Base-by-base conservation (phyloP, 53 echinoderm and acorn worm species). In the Arbacia lixula region DNA sequence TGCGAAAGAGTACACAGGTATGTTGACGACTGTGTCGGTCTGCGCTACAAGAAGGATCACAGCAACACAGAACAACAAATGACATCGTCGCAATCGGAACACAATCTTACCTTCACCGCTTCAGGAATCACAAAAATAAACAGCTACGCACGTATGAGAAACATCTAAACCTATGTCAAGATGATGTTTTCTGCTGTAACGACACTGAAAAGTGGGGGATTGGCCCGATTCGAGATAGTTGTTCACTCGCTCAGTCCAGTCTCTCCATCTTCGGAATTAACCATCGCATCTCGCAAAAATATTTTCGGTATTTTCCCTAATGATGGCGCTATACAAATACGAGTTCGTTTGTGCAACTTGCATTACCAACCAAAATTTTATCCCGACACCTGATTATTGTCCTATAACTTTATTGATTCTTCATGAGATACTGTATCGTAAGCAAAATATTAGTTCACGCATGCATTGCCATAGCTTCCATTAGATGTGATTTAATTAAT, bases 31-130 rank as follows among this genome's bases (percentile, higher is more conserved):
- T n/a, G n/a, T 32, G 50, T 46, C 40, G 12, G 14, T 53, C 74
- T 50, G 49, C 74, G 74, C 51, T 73, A 73, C 53, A 68, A 49
- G 28, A 53, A 21, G 19, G 21, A 58, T 37, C 77, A 77, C 77
- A 77, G 77, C 77, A 77, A 77, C 56, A 77, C 55, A 77, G n/a
- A 77, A 77, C 58, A 77, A 77, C 56, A 77, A 77, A 57, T 36
- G 20, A 58, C 77, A 77, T 54, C n/a, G 31, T 12, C 37, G 19
- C 5, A 1, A 37, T 36, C 29, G 24, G 19, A 58, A 54, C 14
- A 33, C 21, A 55, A 42, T 77, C 56, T 77, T 77, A 77, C 77
- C 77, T 77, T 58, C 35, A 4, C 58, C 77, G 10, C 57, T 77
- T 55, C 36, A 58, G 55, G 39, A 56, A 77, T 77, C 77, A 77